These are phyloP conservation scores for Agonopterix arenella DNA, from an alignment of 2,888 invertebrate species.

Conservation along the genomic window DNA sequence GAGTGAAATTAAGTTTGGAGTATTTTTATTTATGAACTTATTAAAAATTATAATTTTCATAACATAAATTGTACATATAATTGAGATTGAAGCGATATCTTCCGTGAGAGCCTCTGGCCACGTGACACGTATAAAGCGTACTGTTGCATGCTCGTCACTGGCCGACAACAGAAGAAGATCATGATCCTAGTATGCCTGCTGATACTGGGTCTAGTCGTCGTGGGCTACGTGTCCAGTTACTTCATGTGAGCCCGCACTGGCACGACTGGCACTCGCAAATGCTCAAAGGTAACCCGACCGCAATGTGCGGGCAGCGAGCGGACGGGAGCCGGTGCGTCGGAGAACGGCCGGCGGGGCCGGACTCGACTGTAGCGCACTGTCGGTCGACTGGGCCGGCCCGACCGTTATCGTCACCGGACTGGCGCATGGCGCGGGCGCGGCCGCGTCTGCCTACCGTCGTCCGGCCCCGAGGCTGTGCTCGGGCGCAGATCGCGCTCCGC, in stretches of 20 bases:
- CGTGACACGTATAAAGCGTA: conserved; percentile 57
- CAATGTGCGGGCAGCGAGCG: conserved; percentile 28
- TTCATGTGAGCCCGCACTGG: conserved; percentile 67
- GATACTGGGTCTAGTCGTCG: conserved; percentile 88
- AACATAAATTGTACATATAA: conserved; percentile 13
- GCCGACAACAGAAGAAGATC: conserved; percentile 88
- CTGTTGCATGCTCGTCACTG: conserved; percentile 61
- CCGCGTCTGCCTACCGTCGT: no score
- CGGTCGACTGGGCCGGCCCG: no score
- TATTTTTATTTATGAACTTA: conserved; percentile 11
- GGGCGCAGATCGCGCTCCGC: conserved; percentile 14
- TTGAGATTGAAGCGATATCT: conserved; percentile 18
- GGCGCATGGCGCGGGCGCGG: no score
- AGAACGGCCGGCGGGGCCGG: neutral
- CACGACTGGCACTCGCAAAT: conserved; percentile 28
- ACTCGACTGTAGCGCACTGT: no score
- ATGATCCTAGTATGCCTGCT: conserved; percentile 94
- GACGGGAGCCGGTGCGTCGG: conserved; percentile 22
- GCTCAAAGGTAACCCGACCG: conserved; percentile 59
- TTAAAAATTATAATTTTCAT: conserved; percentile 5
- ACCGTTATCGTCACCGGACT: no score
- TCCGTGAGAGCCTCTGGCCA: conserved; percentile 22
- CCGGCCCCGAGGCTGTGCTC: conserved; percentile 5
- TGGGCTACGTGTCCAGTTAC: conserved; percentile 81
- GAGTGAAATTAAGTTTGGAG: conserved; percentile 4